Evolutionary conservation across 2,113 vertebrate species (phyloP), one percentile per base, ranked within the genome.

Genomic region (Plecotus auritus): DNA sequence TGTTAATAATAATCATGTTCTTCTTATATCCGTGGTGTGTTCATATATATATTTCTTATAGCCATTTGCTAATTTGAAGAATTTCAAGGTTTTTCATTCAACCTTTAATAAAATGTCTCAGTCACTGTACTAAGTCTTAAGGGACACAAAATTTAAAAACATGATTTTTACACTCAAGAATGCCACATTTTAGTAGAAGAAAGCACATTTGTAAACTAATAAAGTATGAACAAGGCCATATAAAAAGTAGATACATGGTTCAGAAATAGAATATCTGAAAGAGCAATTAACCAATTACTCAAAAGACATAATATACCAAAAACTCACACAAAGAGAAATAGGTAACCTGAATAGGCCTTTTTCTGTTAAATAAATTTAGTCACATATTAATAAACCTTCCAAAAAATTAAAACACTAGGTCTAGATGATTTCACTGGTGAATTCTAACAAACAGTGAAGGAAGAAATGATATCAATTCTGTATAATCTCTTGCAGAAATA

Each of bases 261-360:
- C 59, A 70, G n/a, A 96, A 85, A 49, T 22, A 81, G 35, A 87
- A 81, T 76, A 56, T 61, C 23, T 90, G 42, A 93, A 93, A 85
- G 70, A 51, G 17, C 45, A 10, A 89, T 59, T 54, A 94, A 86
- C 0, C 2, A 93, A 64, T 64, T 81, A 32, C 26, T 80, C 84
- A 26, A 87, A 94, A 85, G 64, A 88, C 12, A 85, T 9, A 61
- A 67, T 64, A 56, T 76, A 95, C 18, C 22, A 77, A 96, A 96
- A 77, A 81, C 30, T 73, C 51, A 54, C 59, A 94, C 17, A 28
- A 83, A 89, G 14, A 88, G 8, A 92, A 89, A 40, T 28, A 35
- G 78, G 61, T 69, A 47, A 91, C 37, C 66, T 61, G 18, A 96
- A 74, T 37, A 74, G 16, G 18, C 2, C 23, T 51, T 13, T 20